Conservation (phyloP, 1,140 invertebrate genomes). For the Brachionus asplanchnoidis region DNA sequence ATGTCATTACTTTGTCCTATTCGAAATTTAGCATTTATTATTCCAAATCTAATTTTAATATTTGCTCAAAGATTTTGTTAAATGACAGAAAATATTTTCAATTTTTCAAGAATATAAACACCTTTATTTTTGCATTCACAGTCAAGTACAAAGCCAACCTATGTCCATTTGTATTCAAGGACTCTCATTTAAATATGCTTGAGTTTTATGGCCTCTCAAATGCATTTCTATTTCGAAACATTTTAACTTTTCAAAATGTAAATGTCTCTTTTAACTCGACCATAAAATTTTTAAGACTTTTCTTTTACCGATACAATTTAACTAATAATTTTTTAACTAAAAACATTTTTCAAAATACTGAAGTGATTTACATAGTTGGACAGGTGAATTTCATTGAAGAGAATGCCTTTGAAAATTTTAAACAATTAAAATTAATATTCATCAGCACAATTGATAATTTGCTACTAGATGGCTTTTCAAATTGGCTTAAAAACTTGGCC, state of each 20-base stretch:
- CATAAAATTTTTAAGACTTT: background rate
- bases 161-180: background rate
- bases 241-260: background rate
- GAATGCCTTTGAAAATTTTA: background rate
- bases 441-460: too few species aligned
- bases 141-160: background rate
- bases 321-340: background rate
- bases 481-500: background rate
- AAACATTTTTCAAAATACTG: background rate
- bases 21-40: background rate
- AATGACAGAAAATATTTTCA: too few species aligned
- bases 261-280: background rate
- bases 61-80: too few species aligned
- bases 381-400: background rate
- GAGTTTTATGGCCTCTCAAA: background rate
- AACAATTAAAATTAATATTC: background rate
- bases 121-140: background rate
- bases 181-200: background rate
- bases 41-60: background rate
- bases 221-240: background rate
- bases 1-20: background rate
- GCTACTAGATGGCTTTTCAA: background rate
- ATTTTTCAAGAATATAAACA: too few species aligned
- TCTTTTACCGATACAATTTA: background rate
- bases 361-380: background rate